phyloP scores from a whole-genome alignment of 92 coral and sea anemone genomes.

The Siderastrea radians region DNA sequence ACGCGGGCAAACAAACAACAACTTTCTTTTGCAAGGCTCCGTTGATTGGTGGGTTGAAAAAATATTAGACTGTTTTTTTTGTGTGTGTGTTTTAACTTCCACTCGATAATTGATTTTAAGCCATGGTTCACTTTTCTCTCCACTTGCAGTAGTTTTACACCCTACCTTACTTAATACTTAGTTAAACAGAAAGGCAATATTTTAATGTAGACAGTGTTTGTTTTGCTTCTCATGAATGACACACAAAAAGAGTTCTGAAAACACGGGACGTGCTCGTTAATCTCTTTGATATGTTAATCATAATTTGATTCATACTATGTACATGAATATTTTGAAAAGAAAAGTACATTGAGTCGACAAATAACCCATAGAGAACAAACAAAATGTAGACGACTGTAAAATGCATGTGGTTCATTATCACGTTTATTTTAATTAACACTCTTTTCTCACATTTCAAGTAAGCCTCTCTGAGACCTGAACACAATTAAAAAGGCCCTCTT shows the following conservation, averaged over 20 bases:
- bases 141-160: slow-evolving; percentile 4
- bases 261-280: neutral
- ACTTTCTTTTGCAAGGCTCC: neutral
- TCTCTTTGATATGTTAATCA: slow-evolving; percentile 9
- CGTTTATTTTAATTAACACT: neutral
- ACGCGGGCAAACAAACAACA: slow-evolving; percentile 2
- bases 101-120: neutral
- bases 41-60: slow-evolving; percentile 6
- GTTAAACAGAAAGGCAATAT: slow-evolving; percentile 8
- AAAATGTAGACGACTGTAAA: neutral
- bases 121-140: neutral
- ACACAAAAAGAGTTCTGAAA: slow-evolving; percentile 1
- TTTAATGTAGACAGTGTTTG: slow-evolving; percentile 26
- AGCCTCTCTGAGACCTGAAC: neutral
- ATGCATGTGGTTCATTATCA: slow-evolving; percentile 1
- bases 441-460: neutral
- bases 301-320: no score
- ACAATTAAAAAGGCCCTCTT: neutral
- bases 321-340: no score
- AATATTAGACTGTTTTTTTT: neutral
- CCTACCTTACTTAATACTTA: neutral
- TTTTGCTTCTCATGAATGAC: slow-evolving; percentile 19
- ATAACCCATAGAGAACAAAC: neutral
- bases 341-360: neutral
- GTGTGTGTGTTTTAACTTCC: neutral